Conservation (phyloP, 2,888 invertebrate species). For the Dimorphilus gyrociliatus region DNA sequence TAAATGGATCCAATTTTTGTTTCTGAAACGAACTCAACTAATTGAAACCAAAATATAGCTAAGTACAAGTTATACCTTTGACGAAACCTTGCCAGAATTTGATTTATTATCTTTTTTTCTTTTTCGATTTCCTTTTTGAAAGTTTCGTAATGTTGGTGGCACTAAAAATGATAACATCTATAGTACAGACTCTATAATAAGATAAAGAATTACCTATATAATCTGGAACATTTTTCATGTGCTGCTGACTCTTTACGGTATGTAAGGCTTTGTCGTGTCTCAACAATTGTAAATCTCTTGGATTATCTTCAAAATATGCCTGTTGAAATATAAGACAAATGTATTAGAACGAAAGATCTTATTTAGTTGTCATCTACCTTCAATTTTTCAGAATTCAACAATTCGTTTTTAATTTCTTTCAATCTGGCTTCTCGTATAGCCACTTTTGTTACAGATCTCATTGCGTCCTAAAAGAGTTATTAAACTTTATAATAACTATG, state of each 20-base stretch:
- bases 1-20: conserved; percentile 50
- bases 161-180: conserved; percentile 33
- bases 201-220: conserved; percentile 44
- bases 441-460: conserved; percentile 78
- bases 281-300: conserved; percentile 64
- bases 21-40: too few relatives aligned
- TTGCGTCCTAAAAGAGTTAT: conserved; percentile 55
- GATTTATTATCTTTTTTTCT: conserved; percentile 2
- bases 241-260: conserved; percentile 62
- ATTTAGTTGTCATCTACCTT: conserved; percentile 41
- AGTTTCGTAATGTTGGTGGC: conserved; percentile 55
- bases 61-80: too few relatives aligned
- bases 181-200: neutral
- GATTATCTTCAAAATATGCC: conserved; percentile 82
- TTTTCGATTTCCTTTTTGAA: conserved; percentile 39
- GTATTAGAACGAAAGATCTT: neutral
- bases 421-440: conserved; percentile 83
- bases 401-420: conserved; percentile 84
- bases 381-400: conserved; percentile 74
- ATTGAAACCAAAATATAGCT: too few relatives aligned
- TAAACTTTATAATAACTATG: neutral
- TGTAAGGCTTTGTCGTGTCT: conserved; percentile 53
- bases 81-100: conserved; percentile 12
- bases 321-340: conserved; percentile 28
- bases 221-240: conserved; percentile 76